phyloP scores from a whole-genome alignment of 1,140 invertebrate genomes.

The Drosophila tristis region DNA sequence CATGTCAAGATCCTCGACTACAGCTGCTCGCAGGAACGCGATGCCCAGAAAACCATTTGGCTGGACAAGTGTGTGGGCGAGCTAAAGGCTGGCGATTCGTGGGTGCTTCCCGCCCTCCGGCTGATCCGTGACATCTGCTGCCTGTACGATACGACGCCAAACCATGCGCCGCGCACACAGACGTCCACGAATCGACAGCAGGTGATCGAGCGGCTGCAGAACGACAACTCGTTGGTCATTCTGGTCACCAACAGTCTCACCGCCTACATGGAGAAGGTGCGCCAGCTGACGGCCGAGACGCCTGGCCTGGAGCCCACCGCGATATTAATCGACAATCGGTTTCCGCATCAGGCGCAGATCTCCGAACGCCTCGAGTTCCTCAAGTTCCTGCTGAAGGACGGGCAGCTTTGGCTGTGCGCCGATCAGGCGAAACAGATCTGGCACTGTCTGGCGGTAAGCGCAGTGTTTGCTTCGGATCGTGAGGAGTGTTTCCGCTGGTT shows the following conservation, averaged over 20 bases:
- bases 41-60: conserved; percentile 98
- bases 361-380: conserved; percentile 97
- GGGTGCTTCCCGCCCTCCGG: conserved; percentile 97
- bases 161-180: conserved; percentile 88
- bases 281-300: conserved; percentile 89
- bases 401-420: conserved; percentile 97
- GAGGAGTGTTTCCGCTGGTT: conserved; percentile 99
- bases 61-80: conserved; percentile 98
- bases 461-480: conserved; percentile 95
- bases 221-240: conserved; percentile 96
- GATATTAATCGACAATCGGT: conserved; percentile 94
- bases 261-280: conserved; percentile 94
- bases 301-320: conserved; percentile 91
- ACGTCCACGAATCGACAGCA: conserved; percentile 89
- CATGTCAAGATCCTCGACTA: conserved; percentile 99
- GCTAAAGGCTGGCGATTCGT: conserved; percentile 92
- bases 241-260: conserved; percentile 97
- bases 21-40: conserved; percentile 97
- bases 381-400: conserved; percentile 95
- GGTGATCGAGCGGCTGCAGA: conserved; percentile 96
- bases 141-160: conserved; percentile 93
- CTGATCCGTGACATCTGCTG: conserved; percentile 98
- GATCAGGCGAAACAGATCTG: conserved; percentile 99
- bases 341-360: conserved; percentile 96
- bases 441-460: conserved; percentile 97